These are phyloP conservation scores for Polymixis lichenea DNA, from an alignment of 2,888 invertebrate species.

Conservation along the genomic window DNA sequence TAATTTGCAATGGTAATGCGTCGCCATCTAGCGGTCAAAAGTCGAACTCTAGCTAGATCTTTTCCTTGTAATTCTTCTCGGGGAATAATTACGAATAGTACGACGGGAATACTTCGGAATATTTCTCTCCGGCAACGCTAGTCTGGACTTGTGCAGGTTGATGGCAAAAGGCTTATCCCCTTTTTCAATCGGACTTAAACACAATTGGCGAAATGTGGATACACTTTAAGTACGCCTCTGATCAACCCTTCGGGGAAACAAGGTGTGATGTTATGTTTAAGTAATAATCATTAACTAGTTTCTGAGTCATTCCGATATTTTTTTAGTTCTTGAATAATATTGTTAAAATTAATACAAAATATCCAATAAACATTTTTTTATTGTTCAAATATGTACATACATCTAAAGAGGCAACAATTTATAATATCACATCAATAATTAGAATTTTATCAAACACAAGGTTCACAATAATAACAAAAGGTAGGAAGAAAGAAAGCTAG, in stretches of 20 bases:
- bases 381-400: conserved; percentile 37
- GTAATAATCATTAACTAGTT: background rate
- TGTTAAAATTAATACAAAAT: conserved; percentile 2
- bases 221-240: background rate
- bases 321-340: background rate
- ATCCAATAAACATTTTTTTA: conserved; percentile 6
- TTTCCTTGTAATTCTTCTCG: too few relatives aligned
- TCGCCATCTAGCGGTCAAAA: too few relatives aligned
- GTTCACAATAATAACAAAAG: background rate
- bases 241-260: background rate
- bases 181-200: too few relatives aligned
- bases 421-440: conserved; percentile 42
- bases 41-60: too few relatives aligned
- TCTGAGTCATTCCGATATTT: background rate
- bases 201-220: background rate
- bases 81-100: too few relatives aligned
- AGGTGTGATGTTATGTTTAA: background rate
- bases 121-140: too few relatives aligned
- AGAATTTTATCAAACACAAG: conserved; percentile 24
- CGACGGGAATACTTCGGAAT: too few relatives aligned
- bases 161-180: too few relatives aligned
- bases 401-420: conserved; percentile 45
- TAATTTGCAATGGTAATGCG: too few relatives aligned
- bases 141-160: too few relatives aligned
- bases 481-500: background rate